Percentiles rank a stretch among this genome's conserved stretches.
These are phyloP conservation scores for Paradisaea rubra DNA, from an alignment of 2,113 vertebrate species.

Conservation along the genomic window DNA sequence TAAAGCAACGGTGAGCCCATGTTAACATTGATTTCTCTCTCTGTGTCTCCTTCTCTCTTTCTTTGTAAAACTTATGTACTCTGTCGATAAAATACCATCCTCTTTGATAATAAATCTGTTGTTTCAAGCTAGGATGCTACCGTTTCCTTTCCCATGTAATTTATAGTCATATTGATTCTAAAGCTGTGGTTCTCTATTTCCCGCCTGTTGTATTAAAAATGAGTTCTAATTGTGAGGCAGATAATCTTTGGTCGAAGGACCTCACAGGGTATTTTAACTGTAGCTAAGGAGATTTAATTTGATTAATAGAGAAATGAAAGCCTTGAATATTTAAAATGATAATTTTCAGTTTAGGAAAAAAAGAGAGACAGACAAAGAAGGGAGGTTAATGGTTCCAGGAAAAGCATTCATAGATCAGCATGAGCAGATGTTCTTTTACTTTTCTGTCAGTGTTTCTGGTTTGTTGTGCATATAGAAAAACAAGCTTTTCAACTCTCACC, in stretches of 20 bases:
- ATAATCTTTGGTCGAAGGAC: conserved; percentile 24
- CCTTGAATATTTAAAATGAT: conserved; percentile 29
- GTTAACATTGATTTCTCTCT: conserved; percentile 63
- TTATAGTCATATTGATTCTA: conserved; percentile 68
- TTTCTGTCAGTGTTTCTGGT: conserved; percentile 37
- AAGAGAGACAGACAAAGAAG: background rate
- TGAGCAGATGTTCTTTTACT: conserved; percentile 43
- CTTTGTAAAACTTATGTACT: conserved; percentile 63
- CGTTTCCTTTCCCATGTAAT: conserved; percentile 63
- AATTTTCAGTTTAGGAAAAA: conserved; percentile 30
- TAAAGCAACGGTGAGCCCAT: conserved; percentile 54
- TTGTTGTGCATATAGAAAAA: conserved; percentile 44
- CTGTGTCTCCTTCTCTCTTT: conserved; percentile 43
- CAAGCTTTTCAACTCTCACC: conserved; percentile 54
- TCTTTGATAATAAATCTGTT: conserved; percentile 70
- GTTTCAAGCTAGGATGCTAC: conserved; percentile 57
- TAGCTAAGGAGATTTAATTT: conserved; percentile 40
- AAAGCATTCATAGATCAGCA: conserved; percentile 35
- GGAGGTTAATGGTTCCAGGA: conserved; percentile 29
- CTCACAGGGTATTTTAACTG: conserved; percentile 50
- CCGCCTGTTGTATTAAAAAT: conserved; percentile 43
- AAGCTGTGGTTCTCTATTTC: conserved; percentile 38
- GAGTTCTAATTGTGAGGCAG: conserved; percentile 60
- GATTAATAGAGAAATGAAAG: conserved; percentile 57
- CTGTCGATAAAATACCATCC: conserved; percentile 51